Evolutionary conservation across 2,888 invertebrate genomes (phyloP), one percentile per base, ranked within the genome.

Genomic region (Pediacus dermestoides): DNA sequence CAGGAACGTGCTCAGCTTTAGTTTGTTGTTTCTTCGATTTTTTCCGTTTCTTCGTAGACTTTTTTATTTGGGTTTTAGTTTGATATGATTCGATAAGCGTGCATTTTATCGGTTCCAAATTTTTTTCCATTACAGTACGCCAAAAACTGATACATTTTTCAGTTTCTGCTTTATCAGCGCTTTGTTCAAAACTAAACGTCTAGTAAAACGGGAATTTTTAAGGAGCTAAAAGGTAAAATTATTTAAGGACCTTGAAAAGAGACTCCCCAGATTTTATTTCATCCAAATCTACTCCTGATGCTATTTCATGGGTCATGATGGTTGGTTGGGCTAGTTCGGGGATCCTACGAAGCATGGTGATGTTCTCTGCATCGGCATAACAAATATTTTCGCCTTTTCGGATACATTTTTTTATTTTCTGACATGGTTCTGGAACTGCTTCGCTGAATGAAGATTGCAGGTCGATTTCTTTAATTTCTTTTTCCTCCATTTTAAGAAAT

Each of bases 101-200:
- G 30, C 58, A 60, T 35, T 60, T 60, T 13, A 62, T 47, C 1
- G 60, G 60, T 14, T 47, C 50, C 35, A 61, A 39, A 38, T 61
- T 58, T 39, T 52, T 57, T 23, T 55, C 51, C 42, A 60, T 49
- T 1, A 60, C 51, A 13, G 47, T 52, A 34, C 50, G 53, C 62
- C 59, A 62, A 37, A 61, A 61, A 2, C 44, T 41, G 10, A 61
- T 50, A 33, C 61, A 61, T 48, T 61, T 60, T 34, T 59, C 48
- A 4, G 55, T 52, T 37, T 61, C 59, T n/a, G 46, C 50, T 14
- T 55, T 47, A 22, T 48, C 52, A 1, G 48, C 32, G 10, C 37
- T 40, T 21, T 48, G 47, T 27, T 57, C 55, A 39, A 58, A 60
- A n/a, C 50, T 50, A 33, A 57, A 59, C 8, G 44, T 50, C 55